Evolutionary conservation across 1,140 invertebrate species (phyloP).

Genomic region (Drosophila rufa): DNA sequence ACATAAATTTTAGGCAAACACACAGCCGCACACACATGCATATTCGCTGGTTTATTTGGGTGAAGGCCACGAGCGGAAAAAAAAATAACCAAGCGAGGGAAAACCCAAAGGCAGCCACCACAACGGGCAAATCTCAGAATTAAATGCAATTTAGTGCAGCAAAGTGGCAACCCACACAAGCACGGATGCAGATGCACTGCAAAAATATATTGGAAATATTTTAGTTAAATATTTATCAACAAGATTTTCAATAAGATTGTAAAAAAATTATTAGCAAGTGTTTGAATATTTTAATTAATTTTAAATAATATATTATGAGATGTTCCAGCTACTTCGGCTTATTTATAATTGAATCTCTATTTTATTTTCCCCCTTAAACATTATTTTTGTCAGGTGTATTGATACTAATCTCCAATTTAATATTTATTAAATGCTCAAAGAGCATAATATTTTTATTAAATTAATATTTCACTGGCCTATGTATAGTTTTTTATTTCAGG

Average conservation of each 20-base stretch:
- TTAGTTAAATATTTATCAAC: not conserved
- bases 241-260: too few relatives aligned
- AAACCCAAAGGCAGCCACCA: constrained; percentile 39
- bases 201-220: not conserved
- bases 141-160: constrained; percentile 82
- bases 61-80: constrained; percentile 62
- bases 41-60: constrained; percentile 66
- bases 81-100: constrained; percentile 25
- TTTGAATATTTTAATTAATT: not conserved
- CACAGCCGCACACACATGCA: constrained; percentile 21
- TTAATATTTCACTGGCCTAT: not conserved
- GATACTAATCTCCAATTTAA: not conserved
- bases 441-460: not conserved
- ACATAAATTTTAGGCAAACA: constrained; percentile 80
- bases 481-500: not conserved
- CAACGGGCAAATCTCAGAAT: constrained; percentile 74
- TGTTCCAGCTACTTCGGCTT: not conserved
- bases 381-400: not conserved
- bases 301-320: too few relatives aligned
- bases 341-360: not conserved
- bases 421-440: not conserved
- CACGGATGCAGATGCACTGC: constrained; percentile 9
- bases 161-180: constrained; percentile 70
- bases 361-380: not conserved
- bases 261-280: too few relatives aligned